Base-by-base conservation (phyloP, 2,797 vertebrate species). In the Ambastaia sidthimunki region DNA sequence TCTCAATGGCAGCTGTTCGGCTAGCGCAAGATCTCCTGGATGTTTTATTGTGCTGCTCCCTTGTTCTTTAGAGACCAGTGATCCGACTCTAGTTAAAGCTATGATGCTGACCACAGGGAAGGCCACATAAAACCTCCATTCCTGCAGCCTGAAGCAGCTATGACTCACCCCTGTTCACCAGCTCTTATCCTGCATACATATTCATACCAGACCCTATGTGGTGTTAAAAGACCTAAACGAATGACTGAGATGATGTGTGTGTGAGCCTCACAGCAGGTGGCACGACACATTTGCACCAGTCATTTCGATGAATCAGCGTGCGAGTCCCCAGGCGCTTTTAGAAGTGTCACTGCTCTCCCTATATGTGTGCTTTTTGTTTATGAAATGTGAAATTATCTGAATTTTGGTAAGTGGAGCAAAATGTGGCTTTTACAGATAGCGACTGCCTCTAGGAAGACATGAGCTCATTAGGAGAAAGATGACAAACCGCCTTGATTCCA, bases 401-500 rank as follows among this genome's bases (percentile, higher is more conserved):
- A 73, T 84, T 83, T 63, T 74, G 57, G 50, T 18, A 72, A 76
- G 55, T 34, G 23, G 57, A 62, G 37, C 23, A 62, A 72, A 76
- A 31, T 73, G 62, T 85, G 80, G 67, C 57, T 66, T 82, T 80
- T 81, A 63, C 54, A 57, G 74, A 82, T 73, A 82, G 41, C 41
- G 44, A 28, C 28, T 13, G 54, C 72, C 79, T 83, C 80, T 71
- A 74, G 59, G 80, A 86, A 82, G 72, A 82, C 65, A 71, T 52
- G 21, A 85, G 67, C 80, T 80, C 74, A 84, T 83, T 82, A 85
- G 66, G 21, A 76, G 34, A 13, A 71, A 4, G 19, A 76, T 76
- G 80, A 67, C 79, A 83, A 80, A 65, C 60, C 3, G 47, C 54
- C 44, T 21, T 66, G 72, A 76, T 74, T 67, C 70, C 71, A 50